Evolutionary conservation across 2,888 invertebrate species (phyloP), one percentile per base, ranked within the genome.

Genomic region (Megamerina dolium): DNA sequence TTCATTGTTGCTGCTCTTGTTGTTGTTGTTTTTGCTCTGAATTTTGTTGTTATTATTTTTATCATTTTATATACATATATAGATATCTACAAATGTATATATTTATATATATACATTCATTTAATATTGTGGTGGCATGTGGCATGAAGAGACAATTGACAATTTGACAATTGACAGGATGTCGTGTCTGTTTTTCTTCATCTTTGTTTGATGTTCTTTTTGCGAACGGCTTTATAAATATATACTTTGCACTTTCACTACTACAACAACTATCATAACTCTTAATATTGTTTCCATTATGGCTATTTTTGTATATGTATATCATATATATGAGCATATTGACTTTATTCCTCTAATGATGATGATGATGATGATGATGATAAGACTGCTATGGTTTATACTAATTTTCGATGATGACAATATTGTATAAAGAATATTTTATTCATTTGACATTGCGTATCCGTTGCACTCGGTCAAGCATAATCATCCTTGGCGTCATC

Each of bases 381-480:
- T 17, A 5, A 17, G 6, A 19, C 12, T 20, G 5, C n/a, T 10
- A 12, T 8, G 13, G 20, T 16, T n/a, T n/a, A n/a, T n/a, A n/a
- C n/a, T n/a, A n/a, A n/a, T n/a, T n/a, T n/a, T n/a, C n/a, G n/a
- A n/a, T n/a, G n/a, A n/a, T n/a, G n/a, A n/a, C n/a, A n/a, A n/a
- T n/a, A n/a, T n/a, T 16, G 36, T 23, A 19, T 37, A 30, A 39
- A 39, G 48, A 48, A 48, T 45, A 48, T 45, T 48, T n/a, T 32
- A 42, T 45, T 38, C 37, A 43, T 48, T 45, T 48, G 48, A 45
- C 48, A 40, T 37, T 48, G 48, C 48, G 39, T 45, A 48, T 48
- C 48, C 48, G 45, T 48, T 45, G 40, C 41, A 48, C 35, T 48
- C 43, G 48, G 48, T 48, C 48, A 48, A 48, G 35, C 41, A 20